Evolutionary conservation across 2,797 vertebrate genomes (phyloP).

Genomic region (Coreius guichenoti): DNA sequence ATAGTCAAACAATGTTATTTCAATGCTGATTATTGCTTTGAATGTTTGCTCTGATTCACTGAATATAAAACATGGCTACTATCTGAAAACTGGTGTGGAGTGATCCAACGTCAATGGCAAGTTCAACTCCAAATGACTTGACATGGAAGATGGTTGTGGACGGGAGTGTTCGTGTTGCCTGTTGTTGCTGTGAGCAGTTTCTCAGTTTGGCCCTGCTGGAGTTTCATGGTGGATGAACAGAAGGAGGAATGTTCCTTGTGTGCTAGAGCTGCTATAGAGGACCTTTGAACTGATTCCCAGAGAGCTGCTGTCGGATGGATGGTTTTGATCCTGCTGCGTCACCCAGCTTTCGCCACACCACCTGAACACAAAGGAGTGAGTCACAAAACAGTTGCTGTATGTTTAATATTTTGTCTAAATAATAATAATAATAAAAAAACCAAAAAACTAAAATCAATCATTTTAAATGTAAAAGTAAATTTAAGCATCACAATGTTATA

Average conservation of each 20-base stretch:
- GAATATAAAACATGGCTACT: not conserved
- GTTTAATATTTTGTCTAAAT: not conserved
- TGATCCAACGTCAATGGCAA: not conserved
- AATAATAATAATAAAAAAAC: not conserved
- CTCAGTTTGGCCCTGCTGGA: constrained; percentile 13
- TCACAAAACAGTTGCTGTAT: not conserved
- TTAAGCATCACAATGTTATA: not conserved
- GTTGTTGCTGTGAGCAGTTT: not conserved
- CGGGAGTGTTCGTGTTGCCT: not conserved
- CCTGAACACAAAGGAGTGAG: constrained; percentile 73
- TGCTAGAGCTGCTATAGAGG: constrained; percentile 82
- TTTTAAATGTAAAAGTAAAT: not conserved
- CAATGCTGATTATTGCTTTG: constrained; percentile 29
- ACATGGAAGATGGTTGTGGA: not conserved
- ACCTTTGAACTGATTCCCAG: constrained; percentile 98
- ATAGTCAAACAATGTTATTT: not conserved
- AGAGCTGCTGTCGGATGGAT: constrained; percentile 94
- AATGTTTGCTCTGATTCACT: not conserved
- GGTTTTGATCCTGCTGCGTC: constrained; percentile 94
- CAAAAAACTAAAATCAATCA: not conserved
- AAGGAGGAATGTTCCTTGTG: constrained; percentile 56
- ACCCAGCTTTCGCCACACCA: constrained; percentile 97
- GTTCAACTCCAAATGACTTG: not conserved
- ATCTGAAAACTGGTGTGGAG: not conserved
- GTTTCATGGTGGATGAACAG: constrained; percentile 15